Conservation (phyloP, 1,140 invertebrate genomes). For the Lepidurus apus region DNA sequence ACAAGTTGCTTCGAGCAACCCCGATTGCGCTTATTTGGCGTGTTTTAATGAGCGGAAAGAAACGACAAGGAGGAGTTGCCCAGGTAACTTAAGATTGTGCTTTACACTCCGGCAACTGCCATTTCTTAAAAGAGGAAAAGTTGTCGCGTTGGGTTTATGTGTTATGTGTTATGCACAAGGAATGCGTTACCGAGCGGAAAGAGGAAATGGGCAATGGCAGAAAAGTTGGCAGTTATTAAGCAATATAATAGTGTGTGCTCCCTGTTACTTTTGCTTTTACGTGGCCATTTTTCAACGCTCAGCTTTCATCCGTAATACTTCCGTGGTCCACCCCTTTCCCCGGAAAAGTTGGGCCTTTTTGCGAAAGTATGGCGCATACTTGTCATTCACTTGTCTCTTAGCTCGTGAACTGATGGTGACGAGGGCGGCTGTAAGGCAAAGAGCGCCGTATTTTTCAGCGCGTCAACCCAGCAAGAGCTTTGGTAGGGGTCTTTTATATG, state of each 20-base stretch:
- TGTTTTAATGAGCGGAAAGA: too few relatives aligned
- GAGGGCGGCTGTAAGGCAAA: constrained; percentile 5
- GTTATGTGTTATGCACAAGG: too few relatives aligned
- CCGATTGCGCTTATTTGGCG: too few relatives aligned
- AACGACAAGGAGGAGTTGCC: too few relatives aligned
- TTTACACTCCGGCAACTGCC: too few relatives aligned
- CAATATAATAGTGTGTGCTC: background rate
- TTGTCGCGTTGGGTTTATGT: too few relatives aligned
- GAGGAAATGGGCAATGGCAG: too few relatives aligned
- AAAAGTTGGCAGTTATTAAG: too few relatives aligned
- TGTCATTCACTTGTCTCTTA: constrained; percentile 13
- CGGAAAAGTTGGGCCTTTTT: background rate
- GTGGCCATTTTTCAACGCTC: background rate
- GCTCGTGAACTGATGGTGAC: constrained; percentile 14
- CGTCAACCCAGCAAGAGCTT: background rate
- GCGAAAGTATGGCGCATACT: background rate
- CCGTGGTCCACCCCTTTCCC: background rate
- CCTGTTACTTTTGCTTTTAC: background rate
- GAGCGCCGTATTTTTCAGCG: constrained; percentile 1
- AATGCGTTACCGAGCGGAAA: too few relatives aligned
- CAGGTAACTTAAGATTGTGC: too few relatives aligned
- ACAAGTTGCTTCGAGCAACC: too few relatives aligned
- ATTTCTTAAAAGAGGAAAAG: too few relatives aligned
- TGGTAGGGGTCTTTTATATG: background rate
- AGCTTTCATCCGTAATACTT: background rate